Evolutionary conservation across 2,113 vertebrate species (phyloP).

Genomic region (Trinectes maculatus): DNA sequence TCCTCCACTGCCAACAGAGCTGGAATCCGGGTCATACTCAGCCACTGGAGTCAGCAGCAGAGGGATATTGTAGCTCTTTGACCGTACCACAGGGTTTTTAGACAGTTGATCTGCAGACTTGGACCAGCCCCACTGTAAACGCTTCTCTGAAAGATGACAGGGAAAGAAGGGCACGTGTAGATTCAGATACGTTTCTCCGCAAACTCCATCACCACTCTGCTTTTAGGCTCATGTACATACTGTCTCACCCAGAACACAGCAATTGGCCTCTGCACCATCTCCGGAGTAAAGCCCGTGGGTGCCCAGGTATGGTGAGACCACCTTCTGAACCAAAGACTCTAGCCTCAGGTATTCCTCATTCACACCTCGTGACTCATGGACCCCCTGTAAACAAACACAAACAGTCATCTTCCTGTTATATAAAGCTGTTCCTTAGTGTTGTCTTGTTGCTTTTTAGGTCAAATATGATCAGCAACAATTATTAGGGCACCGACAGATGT

Average conservation of each 20-base stretch:
- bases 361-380: slow-evolving; percentile 84
- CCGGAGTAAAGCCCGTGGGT: slow-evolving; percentile 90
- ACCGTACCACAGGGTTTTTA: slow-evolving; percentile 94
- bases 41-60: slow-evolving; percentile 91
- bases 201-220: not conserved
- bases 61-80: slow-evolving; percentile 96
- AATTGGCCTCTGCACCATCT: slow-evolving; percentile 65
- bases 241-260: slow-evolving; percentile 88
- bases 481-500: too few relatives aligned
- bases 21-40: slow-evolving; percentile 89
- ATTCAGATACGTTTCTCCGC: not conserved
- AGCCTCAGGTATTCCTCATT: slow-evolving; percentile 94
- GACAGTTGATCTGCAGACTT: slow-evolving; percentile 85
- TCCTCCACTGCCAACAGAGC: slow-evolving; percentile 81
- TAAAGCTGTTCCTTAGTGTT: too few relatives aligned
- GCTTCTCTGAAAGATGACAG: slow-evolving; percentile 84
- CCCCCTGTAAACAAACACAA: slow-evolving; percentile 62
- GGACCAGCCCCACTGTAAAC: slow-evolving; percentile 85
- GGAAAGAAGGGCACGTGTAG: not conserved
- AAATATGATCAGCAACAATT: too few relatives aligned
- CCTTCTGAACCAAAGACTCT: slow-evolving; percentile 92
- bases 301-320: slow-evolving; percentile 84
- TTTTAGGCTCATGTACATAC: slow-evolving; percentile 22
- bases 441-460: too few relatives aligned
- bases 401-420: not conserved